Evolutionary conservation across 2,888 invertebrate species (phyloP), one percentile per base, ranked within the genome.

Genomic region (Chorisops tibialis): DNA sequence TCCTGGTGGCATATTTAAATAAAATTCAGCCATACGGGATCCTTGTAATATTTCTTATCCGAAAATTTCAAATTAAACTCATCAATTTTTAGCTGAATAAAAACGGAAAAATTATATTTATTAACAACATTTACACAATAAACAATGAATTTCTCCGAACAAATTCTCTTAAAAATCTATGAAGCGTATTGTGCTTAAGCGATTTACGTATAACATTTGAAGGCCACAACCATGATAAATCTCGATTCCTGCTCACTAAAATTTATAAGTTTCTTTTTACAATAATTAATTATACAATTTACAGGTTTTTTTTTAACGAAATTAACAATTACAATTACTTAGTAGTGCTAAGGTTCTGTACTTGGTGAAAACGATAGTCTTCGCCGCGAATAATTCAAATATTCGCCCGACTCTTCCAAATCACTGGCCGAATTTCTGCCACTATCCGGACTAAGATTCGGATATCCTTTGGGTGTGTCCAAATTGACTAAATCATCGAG

Each of bases 401-500:
- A 37, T 30, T 65, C 62, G 12, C 49, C 24, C 11, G 47, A 43
- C 1, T 72, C 71, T 19, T 71, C 71, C 22, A 69, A 67, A 59
- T 69, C 69, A 61, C 75, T 76, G 9, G 72, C 72, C 1, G 76
- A 76, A 67, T 76, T 77, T 61, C 75, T 75, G 0, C 76, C 76
- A 54, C 77, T 77, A 63, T 77, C 77, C 14, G 76, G 76, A 59
- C 77, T 73, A 4, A 70, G 50, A 59, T 76, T 72, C 59, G 5
- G 6, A 21, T 50, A 63, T 22, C 51, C 61, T 50, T 61, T 61
- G 9, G 68, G 67, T 24, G 68, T 68, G 11, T 65, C 63, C 66
- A 67, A 64, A 21, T 62, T 52, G 18, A 64, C 65, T 7, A 67
- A 49, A 45, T 67, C 61, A 54, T 68, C 66, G 14, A 62, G 54